phyloP scores from a whole-genome alignment of 2,888 invertebrate species.

The Tenodera sinensis region DNA sequence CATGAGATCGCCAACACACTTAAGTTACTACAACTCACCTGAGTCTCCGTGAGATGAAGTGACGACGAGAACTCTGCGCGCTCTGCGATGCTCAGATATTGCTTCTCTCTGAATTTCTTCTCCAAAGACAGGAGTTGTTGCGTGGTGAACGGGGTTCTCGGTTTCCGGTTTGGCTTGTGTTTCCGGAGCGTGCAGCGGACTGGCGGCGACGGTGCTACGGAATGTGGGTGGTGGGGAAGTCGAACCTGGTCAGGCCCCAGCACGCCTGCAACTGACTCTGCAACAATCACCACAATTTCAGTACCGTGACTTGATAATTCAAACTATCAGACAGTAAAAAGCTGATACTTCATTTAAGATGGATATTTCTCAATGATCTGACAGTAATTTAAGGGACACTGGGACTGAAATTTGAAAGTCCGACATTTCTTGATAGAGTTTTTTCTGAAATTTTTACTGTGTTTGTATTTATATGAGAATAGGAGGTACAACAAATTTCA shows the following conservation, averaged over 20 bases:
- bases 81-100: constrained; percentile 92
- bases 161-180: constrained; percentile 94
- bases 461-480: no score
- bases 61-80: constrained; percentile 91
- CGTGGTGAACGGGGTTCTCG: constrained; percentile 93
- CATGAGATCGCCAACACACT: no score
- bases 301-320: no score
- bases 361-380: no score
- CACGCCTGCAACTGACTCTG: neutral
- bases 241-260: neutral
- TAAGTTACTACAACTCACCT: constrained; percentile 56
- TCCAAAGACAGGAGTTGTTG: constrained; percentile 87
- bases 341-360: no score
- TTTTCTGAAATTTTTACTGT: no score
- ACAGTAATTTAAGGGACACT: no score
- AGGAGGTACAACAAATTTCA: no score
- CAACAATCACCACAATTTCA: no score
- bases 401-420: no score
- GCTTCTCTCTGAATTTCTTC: constrained; percentile 91
- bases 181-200: constrained; percentile 85
- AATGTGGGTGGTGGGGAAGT: neutral
- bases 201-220: constrained; percentile 38
- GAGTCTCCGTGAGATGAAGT: constrained; percentile 86
- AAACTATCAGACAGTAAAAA: no score
- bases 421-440: no score